These are phyloP conservation scores for Leptinotarsa lineolata DNA, from an alignment of 1,140 invertebrate species.

Conservation along the genomic window DNA sequence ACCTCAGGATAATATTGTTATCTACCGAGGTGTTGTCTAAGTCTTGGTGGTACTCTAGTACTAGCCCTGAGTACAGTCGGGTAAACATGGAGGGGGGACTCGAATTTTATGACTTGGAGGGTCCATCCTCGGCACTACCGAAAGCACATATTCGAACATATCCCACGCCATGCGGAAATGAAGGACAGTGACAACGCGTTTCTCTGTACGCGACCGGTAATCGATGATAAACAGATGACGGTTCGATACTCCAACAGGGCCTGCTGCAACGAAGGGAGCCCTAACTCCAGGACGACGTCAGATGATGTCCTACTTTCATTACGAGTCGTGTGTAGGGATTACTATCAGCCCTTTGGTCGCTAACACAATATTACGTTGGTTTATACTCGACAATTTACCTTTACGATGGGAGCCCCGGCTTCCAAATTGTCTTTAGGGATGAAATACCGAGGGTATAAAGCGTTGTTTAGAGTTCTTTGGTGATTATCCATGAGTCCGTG, in stretches of 20 bases:
- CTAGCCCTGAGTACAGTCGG: too few species aligned
- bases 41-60: too few species aligned
- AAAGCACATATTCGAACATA: background rate
- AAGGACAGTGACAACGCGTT: constrained; percentile 48
- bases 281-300: constrained; percentile 35
- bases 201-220: constrained; percentile 52
- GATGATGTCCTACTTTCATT: constrained; percentile 51
- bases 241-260: constrained; percentile 41
- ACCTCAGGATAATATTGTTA: too few species aligned
- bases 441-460: background rate
- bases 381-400: constrained; percentile 6
- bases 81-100: too few species aligned
- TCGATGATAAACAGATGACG: constrained; percentile 56
- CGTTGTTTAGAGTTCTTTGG: constrained; percentile 5
- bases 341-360: constrained; percentile 45
- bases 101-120: too few species aligned
- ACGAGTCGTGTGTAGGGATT: constrained; percentile 46
- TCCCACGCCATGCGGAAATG: constrained; percentile 38
- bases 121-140: too few species aligned
- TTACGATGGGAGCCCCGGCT: background rate
- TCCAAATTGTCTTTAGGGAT: constrained; percentile 1
- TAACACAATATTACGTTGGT: constrained; percentile 46
- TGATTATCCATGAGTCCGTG: background rate
- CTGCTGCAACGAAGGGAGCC: constrained; percentile 35
- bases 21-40: too few species aligned